phyloP scores from a whole-genome alignment of 2,113 vertebrate genomes.

The Alexandromys fortis region DNA sequence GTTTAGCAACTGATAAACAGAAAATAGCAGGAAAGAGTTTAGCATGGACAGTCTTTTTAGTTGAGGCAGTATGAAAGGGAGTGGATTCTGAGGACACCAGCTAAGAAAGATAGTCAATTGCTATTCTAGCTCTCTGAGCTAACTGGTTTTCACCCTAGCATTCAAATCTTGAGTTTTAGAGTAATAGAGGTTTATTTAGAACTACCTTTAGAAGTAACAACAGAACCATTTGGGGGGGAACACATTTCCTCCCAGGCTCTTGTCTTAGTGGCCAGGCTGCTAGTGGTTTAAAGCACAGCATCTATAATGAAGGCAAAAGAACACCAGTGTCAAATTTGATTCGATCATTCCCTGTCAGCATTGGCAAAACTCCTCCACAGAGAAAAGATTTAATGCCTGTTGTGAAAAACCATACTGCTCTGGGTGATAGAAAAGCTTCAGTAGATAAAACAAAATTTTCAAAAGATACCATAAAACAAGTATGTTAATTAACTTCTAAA shows the following conservation, averaged over 20 bases:
- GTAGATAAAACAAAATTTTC: neutral
- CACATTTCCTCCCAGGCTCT: too few species aligned
- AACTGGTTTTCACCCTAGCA: too few species aligned
- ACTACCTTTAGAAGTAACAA: neutral
- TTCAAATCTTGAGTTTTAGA: neutral
- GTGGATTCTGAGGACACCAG: too few species aligned
- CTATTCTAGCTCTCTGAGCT: too few species aligned
- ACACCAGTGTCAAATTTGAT: neutral
- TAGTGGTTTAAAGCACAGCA: too few species aligned
- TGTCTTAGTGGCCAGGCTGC: neutral
- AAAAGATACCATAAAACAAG: too few species aligned
- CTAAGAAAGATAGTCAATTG: too few species aligned
- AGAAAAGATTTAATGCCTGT: neutral
- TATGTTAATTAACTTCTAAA: neutral
- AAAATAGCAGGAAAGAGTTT: too few species aligned
- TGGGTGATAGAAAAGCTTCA: neutral
- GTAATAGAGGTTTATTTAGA: neutral
- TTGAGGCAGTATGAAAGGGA: too few species aligned
- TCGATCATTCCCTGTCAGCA: neutral
- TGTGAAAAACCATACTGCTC: neutral
- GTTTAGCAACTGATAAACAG: too few species aligned
- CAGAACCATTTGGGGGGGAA: neutral
- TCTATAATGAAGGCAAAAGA: neutral
- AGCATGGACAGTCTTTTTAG: too few species aligned
- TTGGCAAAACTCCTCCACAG: neutral